Evolutionary conservation across 2,797 vertebrate species (phyloP), one percentile per base, ranked within the genome.

Genomic region (Amphiprion clarkii): DNA sequence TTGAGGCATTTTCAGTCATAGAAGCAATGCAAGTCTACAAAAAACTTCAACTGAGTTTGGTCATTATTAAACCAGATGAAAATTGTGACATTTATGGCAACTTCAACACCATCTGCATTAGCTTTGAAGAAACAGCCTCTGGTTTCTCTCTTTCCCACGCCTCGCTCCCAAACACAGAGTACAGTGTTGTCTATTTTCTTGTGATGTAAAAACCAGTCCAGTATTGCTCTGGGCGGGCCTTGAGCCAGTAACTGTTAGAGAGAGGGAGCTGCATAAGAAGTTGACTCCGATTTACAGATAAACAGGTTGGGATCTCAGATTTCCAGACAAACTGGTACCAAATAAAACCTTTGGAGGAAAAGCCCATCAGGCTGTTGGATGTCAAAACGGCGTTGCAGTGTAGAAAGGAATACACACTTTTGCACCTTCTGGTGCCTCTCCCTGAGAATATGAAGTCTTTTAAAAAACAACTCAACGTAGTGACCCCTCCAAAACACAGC

Each of bases 321-420:
- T 5, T 39, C 6, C 61, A 48, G 55, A 62, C 39, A 16, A 29
- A 67, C 40, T 54, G 59, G 31, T 66, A 62, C 56, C 66, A 52
- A 76, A 49, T 74, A 39, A 49, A 82, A 60, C 76, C 33, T 29
- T 13, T 40, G 54, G 54, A 23, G 44, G 51, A 61, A 61, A 66
- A 69, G 53, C 42, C 56, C 56, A 19, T 55, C 70, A 25, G 55
- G 36, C 44, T 60, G 19, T 39, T 58, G 31, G 66, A 75, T 76
- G 78, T 78, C 71, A 60, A 29, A 83, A 75, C 62, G 60, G 76
- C 69, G 60, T 68, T 3, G 17, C 29, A 75, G 58, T 52, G 33
- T 16, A 76, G 55, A 59, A 62, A 62, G 39, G 27, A 64, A 39
- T 14, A 33, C 4, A 31, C n/a, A 5, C 31, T 31, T 51, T 76